Evolutionary conservation across 2,888 invertebrate species (phyloP), one percentile per base, ranked within the genome.

Genomic region (Pterobdella sp.): DNA sequence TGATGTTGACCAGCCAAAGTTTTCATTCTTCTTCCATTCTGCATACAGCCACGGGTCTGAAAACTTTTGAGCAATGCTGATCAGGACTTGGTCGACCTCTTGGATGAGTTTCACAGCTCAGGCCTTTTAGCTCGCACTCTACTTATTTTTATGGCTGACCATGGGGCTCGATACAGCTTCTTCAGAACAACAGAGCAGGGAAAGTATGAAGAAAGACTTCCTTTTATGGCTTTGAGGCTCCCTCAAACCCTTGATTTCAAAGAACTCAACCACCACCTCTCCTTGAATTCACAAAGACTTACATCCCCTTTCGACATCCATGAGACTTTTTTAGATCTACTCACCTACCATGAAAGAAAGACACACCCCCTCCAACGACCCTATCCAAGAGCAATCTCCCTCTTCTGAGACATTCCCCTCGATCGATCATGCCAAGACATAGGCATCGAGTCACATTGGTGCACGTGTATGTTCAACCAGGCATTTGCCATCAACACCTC

Each of bases 381-480:
- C 78, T 34, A 56, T 42, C 66, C 7, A 74, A 34, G 75, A 68
- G 81, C 81, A 3, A 79, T 82, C 66, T 83, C 82, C 72, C 76
- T 83, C 49, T 81, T 84, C 74, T 73, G 75, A 52, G 76, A 78
- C 71, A 80, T 83, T 32, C 90, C 93, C 0, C 80, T 84, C 14
- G 88, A 89, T 77, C 86, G 94, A 32, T 90, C 91, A 3, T 94
- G 94, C 81, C 87, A 88, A 2, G 89, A 92, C 82, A 95, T 95
- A 0, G 91, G 89, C 72, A 91, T 96, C 74, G 93, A 93, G 81
- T 90, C 94, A 0, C 95, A 96, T 82, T 96, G 95, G 95, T 96
- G 96, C 82, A 90, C 93, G 0, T 96, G 96, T 81, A 86, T 94
- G 0, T 87, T 88, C 22, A 94, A 52, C 52, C 10, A 31, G 52